Evolutionary conservation across 2,888 invertebrate species (phyloP), one percentile per base, ranked within the genome.

Genomic region (Aspidiotus rigidus): DNA sequence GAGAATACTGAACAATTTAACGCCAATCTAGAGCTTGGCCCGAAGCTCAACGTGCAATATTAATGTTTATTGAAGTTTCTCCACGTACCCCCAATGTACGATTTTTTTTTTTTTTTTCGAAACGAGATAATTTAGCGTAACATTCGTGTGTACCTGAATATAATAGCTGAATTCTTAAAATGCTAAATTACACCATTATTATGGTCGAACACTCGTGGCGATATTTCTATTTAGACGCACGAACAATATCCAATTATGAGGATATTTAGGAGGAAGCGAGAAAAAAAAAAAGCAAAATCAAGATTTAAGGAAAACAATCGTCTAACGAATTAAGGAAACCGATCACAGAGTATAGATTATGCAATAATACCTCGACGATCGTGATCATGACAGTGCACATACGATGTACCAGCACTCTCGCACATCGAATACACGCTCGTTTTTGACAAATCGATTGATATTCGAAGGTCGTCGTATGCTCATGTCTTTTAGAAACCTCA

Each of bases 341-440:
- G 39, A 28, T 17, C 28, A 49, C 17, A 28, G 13, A 42, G 11
- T 59, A 40, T 40, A 61, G 44, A 49, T 61, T 49, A 49, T n/a
- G n/a, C n/a, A 49, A 49, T 49, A 49, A 13, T n/a, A n/a, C 49
- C 28, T 28, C 28, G 28, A 28, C 28, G 61, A 61, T 61, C 63
- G 39, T 63, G 63, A 63, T 63, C 63, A 53, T 63, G 63, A 63
- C 63, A 63, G 53, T 63, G 63, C 63, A 63, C 28, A 63, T 63
- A 49, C 11, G 49, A 13, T 28, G 53, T 42, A 42, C 42, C 44
- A 7, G 60, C 28, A 15, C 13, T n/a, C 53, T 13, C 13, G 28
- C 5, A 28, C 5, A 28, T 28, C 28, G 28, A 28, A 28, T 28
- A 28, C 28, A 28, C 28, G 28, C 28, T 28, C 53, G 42, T 42